Evolutionary conservation across 2,888 invertebrate species (phyloP), one percentile per base, ranked within the genome.

Genomic region (Clanis bilineata): DNA sequence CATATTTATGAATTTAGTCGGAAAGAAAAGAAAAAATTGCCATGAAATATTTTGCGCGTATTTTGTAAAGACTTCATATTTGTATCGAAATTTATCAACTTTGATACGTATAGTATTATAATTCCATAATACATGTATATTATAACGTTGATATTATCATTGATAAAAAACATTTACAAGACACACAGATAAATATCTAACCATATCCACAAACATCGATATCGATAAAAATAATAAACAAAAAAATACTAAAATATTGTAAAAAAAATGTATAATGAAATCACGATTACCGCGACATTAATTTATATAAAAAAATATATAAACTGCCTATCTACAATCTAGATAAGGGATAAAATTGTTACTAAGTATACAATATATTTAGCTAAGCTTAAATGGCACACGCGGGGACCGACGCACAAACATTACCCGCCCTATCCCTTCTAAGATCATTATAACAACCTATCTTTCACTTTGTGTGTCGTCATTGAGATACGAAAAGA

Each of bases 371-470:
- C 72, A 68, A 77, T 82, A 88, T 80, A 82, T 77, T 86, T 83
- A 82, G 76, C 86, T 87, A 86, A 83, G 78, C 77, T 80, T 86
- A 86, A 82, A 87, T 90, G 89, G 89, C 89, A 88, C 88, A 75
- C 77, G 67, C 68, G 72, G 71, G 74, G 66, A 67, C 57, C 57
- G 64, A 72, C 78, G 79, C 82, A 79, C 82, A 81, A 80, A 84
- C 80, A 74, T 72, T 64, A 68, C 82, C 78, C 82, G 80, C 80
- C 73, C 69, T 45, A 9, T 0, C 0, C 55, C 22, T 36, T 56
- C 39, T 23, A 22, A 22, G 23, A 56, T 38, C 45, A 57, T n/a
- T 57, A 25, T 57, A 25, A 32, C 36, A 59, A 59, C 41, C 39
- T 36, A 56, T 23, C 55, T 23, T 36, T 15, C 23, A 56, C 21